Percentiles rank a stretch among this genome's conserved stretches.
Evolutionary conservation across 1,140 invertebrate genomes (phyloP).

Genomic region (Lepidurus couesii): DNA sequence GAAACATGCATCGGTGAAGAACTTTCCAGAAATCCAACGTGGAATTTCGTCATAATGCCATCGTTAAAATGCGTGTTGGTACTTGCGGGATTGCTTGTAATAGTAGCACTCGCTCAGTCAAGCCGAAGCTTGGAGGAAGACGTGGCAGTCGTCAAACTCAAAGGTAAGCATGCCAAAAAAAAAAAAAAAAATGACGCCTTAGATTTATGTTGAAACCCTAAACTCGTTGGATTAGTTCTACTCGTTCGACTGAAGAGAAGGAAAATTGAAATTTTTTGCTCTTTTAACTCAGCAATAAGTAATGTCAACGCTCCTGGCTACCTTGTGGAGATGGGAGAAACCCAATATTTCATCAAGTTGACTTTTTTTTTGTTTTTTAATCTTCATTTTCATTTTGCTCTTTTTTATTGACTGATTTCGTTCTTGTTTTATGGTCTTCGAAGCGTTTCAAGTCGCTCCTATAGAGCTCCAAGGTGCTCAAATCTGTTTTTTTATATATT

Average conservation of each 20-base stretch:
- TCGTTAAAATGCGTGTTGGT: neutral
- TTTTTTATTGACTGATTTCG: neutral
- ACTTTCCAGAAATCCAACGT: neutral
- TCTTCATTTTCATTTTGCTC: neutral
- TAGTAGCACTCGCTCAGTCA: neutral
- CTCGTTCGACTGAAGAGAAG: neutral
- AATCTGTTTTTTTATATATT: neutral
- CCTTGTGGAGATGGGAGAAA: neutral
- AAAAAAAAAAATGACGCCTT: no score
- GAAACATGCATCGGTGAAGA: neutral
- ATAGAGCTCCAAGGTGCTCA: neutral
- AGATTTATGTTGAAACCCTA: no score
- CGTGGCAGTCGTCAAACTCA: neutral
- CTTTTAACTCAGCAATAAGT: neutral
- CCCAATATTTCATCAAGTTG: conserved; percentile 10
- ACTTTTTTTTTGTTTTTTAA: neutral
- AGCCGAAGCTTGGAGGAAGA: neutral
- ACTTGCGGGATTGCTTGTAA: neutral
- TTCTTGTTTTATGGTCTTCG: no score
- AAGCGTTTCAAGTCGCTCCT: no score
- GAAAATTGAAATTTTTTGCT: neutral
- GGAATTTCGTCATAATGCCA: neutral
- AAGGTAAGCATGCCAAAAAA: neutral
- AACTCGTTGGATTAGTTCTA: neutral
- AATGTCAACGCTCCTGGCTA: conserved; percentile 21